These are phyloP conservation scores for Empidonax traillii DNA, from an alignment of 2,113 vertebrate species.

Conservation along the genomic window DNA sequence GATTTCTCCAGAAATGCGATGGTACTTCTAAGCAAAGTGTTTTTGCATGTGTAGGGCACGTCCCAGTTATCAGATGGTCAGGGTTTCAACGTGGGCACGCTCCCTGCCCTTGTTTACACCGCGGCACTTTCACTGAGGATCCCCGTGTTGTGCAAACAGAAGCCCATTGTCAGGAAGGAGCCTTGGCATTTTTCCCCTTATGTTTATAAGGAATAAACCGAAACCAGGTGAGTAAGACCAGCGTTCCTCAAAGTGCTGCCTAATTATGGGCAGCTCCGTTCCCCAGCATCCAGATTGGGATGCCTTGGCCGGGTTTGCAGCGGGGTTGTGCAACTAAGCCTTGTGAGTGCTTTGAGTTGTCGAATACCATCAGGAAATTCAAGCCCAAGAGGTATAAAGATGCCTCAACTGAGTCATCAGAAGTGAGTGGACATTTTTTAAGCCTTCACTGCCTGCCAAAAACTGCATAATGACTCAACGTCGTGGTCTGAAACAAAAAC, in stretches of 20 bases:
- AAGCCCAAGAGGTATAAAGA: not conserved
- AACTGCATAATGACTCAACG: not conserved
- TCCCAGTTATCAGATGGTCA: not conserved
- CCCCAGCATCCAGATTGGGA: accelerated
- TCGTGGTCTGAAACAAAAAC: not conserved
- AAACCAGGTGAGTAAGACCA: not conserved
- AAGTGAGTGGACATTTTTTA: not conserved
- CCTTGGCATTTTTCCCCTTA: not conserved
- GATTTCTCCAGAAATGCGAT: not conserved
- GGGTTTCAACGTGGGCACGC: not conserved
- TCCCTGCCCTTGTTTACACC: not conserved
- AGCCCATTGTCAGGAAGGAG: not conserved
- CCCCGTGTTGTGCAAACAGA: not conserved
- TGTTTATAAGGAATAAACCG: not conserved
- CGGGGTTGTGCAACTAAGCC: not conserved
- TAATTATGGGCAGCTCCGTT: not conserved
- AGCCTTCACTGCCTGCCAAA: not conserved
- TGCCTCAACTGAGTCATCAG: not conserved
- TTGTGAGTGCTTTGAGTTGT: not conserved
- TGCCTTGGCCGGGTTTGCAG: not conserved
- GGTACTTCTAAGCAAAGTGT: not conserved
- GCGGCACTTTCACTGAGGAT: not conserved
- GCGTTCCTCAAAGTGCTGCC: not conserved
- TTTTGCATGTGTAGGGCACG: not conserved
- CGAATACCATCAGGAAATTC: not conserved